Base-by-base conservation (phyloP, 1,140 invertebrate species). In the Drosophila sturtevanti region DNA sequence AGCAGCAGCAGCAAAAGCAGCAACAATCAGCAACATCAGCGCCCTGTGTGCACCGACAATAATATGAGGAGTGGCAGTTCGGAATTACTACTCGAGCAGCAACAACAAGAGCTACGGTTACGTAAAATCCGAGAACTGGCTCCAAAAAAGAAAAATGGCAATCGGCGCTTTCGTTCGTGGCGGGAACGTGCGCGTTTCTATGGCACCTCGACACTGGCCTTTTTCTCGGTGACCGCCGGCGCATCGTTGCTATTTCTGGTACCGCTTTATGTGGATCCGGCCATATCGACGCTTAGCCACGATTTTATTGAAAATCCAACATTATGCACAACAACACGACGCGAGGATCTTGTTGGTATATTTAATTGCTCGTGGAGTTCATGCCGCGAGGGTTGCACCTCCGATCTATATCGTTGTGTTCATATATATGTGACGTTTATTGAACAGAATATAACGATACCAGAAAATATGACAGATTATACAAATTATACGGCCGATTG, bases 341-440 rank as follows among this genome's bases (percentile, higher is more conserved):
- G 95, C n/a, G 96, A 97, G 81, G 95, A 97, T 77, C 93, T 95
- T 38, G 93, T 94, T 37, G 96, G 96, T 1, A 93, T 97, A 38
- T 95, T 96, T 91, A 97, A 97, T 91, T 97, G 97, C 92, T 95
- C 95, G 7, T 97, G 96, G 96, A 96, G 95, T 67, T 97, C 96
- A 0, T 98, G 97, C 79, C 93, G 96, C 37, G 96, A 97, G 92
- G 97, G 97, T 6, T 98, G 97, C 92, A 97, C 97, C 38, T 96
- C 95, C 81, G 96, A 97, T 92, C 94, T 97, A 48, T 97, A 97
- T 92, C 94, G 94, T 68, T 98, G 97, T 92, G 96, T 95, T 7
- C 96, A 97, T 91, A 95, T 98, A 61, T 97, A 96, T 92, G 96
- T 97, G 56, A 95, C 95, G 76, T 97, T 92, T 72, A 89, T 92